Conservation (phyloP, 2,888 invertebrate species). For the Drosophila fungiperda region DNA sequence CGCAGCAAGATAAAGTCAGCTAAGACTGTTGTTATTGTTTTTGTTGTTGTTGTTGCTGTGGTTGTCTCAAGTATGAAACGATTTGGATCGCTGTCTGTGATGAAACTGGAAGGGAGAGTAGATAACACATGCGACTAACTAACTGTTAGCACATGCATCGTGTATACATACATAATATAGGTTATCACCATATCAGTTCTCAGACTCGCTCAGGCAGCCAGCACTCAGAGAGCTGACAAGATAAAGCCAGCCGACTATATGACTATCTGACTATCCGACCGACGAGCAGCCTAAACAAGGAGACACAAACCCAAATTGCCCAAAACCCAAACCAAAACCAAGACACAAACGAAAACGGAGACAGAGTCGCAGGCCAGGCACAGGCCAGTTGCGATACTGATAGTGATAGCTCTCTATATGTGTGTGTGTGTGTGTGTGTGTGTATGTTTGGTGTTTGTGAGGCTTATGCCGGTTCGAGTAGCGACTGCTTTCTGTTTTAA, state of each 20-base stretch:
- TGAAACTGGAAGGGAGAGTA: slow-evolving; percentile 36
- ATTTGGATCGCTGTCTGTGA: slow-evolving; percentile 37
- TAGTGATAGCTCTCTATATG: slow-evolving; percentile 29
- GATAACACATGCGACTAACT: slow-evolving; percentile 66
- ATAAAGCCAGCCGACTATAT: slow-evolving; percentile 53
- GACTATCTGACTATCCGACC: slow-evolving; percentile 30
- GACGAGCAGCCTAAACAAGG: slow-evolving; percentile 46
- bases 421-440: slow-evolving; percentile 15
- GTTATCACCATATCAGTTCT: slow-evolving; percentile 74
- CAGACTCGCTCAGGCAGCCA: slow-evolving; percentile 29
- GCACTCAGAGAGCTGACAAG: slow-evolving; percentile 59
- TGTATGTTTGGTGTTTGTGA: slow-evolving; percentile 35
- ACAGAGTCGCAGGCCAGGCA: slow-evolving; percentile 14
- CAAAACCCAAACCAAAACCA: slow-evolving; percentile 23
- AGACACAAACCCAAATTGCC: slow-evolving; percentile 48
- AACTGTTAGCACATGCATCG: slow-evolving; percentile 26
- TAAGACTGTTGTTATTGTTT: not conserved
- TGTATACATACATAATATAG: slow-evolving; percentile 54
- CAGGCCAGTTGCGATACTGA: slow-evolving; percentile 53
- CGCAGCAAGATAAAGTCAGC: slow-evolving; percentile 30
- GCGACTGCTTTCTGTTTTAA: slow-evolving; percentile 27
- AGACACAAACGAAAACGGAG: slow-evolving; percentile 2
- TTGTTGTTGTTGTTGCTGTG: not conserved
- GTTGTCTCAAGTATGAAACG: slow-evolving; percentile 26
- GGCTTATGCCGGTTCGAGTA: slow-evolving; percentile 60